Conservation (phyloP, 2,888 invertebrate species). For the Tetragonisca angustula region DNA sequence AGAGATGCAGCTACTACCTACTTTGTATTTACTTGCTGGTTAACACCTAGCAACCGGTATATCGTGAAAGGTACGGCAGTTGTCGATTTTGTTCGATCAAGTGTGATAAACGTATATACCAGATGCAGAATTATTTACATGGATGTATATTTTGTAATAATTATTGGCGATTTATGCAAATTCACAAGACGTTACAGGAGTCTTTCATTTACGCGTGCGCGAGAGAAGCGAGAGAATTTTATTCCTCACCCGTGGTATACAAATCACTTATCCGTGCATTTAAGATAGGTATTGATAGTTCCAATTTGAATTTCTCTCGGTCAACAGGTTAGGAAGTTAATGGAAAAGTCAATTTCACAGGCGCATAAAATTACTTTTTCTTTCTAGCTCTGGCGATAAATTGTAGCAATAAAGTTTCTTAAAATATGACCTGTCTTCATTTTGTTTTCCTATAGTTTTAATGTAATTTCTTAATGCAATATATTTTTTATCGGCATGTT, state of each 20-base stretch:
- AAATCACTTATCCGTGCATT: too few relatives aligned
- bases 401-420: too few relatives aligned
- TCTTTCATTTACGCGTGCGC: neutral
- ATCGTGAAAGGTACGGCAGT: neutral
- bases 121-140: neutral
- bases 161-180: neutral
- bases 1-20: neutral
- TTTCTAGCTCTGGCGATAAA: neutral
- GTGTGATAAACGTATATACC: neutral
- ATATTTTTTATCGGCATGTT: neutral
- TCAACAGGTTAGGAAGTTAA: neutral
- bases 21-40: conserved; percentile 3
- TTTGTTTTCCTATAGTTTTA: neutral
- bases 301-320: neutral
- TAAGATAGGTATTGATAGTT: neutral
- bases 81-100: neutral
- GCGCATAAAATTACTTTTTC: neutral
- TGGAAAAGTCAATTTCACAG: neutral
- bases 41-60: conserved; percentile 20
- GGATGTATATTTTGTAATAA: neutral
- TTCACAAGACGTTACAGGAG: neutral
- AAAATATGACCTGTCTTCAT: too few relatives aligned
- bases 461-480: neutral
- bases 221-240: neutral
- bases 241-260: neutral